Percentiles rank a stretch among this genome's conserved stretches.
These are phyloP conservation scores for Lutjanus argentimaculatus DNA, from an alignment of 2,797 vertebrate genomes.

Conservation along the genomic window DNA sequence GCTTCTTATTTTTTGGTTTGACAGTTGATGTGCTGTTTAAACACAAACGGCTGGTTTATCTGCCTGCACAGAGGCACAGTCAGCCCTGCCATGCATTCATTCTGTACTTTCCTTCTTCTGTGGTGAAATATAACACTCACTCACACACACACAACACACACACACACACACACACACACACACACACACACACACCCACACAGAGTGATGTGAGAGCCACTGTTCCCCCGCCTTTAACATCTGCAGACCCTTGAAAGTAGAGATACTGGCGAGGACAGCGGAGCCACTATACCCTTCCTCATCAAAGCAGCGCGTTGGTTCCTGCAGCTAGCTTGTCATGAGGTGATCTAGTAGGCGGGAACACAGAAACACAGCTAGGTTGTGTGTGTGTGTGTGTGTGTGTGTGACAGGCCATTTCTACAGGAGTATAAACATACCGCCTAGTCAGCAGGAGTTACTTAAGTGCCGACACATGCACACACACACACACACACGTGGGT, in stretches of 20 bases:
- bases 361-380: constrained; percentile 41
- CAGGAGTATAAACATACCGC: constrained; percentile 72
- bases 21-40: constrained; percentile 12
- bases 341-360: constrained; percentile 64
- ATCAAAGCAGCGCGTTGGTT: constrained; percentile 56
- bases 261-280: constrained; percentile 59
- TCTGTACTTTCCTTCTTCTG: constrained; percentile 30
- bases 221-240: constrained; percentile 57
- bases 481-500: constrained; percentile 3
- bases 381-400: constrained; percentile 50
- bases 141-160: constrained; percentile 29
- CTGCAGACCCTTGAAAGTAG: constrained; percentile 59
- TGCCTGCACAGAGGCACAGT: constrained; percentile 24
- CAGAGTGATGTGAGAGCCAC: constrained; percentile 58
- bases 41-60: constrained; percentile 49
- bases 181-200: constrained; percentile 32
- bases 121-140: constrained; percentile 27
- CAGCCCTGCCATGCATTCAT: constrained; percentile 30
- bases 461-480: constrained; percentile 31
- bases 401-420: constrained; percentile 69
- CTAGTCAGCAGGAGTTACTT: constrained; percentile 74
- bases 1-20: constrained; percentile 1
- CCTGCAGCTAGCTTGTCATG: constrained; percentile 66
- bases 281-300: constrained; percentile 55
- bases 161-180: constrained; percentile 32